These are phyloP conservation scores for Gasteruption jaculator DNA, from an alignment of 2,888 invertebrate genomes.

Conservation along the genomic window DNA sequence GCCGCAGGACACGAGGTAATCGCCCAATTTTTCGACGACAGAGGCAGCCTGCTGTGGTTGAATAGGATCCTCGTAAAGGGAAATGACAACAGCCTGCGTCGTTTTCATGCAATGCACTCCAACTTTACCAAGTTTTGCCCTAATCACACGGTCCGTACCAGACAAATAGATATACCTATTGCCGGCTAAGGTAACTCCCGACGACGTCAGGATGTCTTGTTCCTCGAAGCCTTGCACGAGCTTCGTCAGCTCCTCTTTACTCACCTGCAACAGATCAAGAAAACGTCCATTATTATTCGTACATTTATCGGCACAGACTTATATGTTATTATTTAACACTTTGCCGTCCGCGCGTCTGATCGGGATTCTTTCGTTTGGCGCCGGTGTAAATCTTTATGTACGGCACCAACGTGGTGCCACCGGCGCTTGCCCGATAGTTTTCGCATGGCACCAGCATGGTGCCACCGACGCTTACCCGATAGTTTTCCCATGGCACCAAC, in stretches of 20 bases:
- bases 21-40: slow-evolving; percentile 95
- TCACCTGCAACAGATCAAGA: slow-evolving; percentile 61
- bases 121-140: slow-evolving; percentile 89
- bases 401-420: too few relatives aligned
- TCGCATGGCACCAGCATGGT: too few relatives aligned
- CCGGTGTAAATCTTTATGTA: too few relatives aligned
- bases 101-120: slow-evolving; percentile 97
- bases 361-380: too few relatives aligned
- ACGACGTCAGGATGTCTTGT: slow-evolving; percentile 83
- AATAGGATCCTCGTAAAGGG: slow-evolving; percentile 93
- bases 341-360: too few relatives aligned
- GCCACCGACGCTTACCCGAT: too few relatives aligned
- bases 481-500: too few relatives aligned
- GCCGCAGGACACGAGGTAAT: slow-evolving; percentile 94
- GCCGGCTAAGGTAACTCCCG: slow-evolving; percentile 88
- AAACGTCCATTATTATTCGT: too few relatives aligned
- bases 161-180: slow-evolving; percentile 93
- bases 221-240: slow-evolving; percentile 87
- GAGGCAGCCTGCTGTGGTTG: slow-evolving; percentile 96
- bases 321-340: too few relatives aligned
- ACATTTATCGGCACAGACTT: too few relatives aligned
- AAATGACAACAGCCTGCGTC: slow-evolving; percentile 90
- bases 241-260: slow-evolving; percentile 87
- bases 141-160: slow-evolving; percentile 88
- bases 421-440: too few relatives aligned